Conservation (phyloP, 1,140 invertebrate genomes). For the Portunus trituberculatus region DNA sequence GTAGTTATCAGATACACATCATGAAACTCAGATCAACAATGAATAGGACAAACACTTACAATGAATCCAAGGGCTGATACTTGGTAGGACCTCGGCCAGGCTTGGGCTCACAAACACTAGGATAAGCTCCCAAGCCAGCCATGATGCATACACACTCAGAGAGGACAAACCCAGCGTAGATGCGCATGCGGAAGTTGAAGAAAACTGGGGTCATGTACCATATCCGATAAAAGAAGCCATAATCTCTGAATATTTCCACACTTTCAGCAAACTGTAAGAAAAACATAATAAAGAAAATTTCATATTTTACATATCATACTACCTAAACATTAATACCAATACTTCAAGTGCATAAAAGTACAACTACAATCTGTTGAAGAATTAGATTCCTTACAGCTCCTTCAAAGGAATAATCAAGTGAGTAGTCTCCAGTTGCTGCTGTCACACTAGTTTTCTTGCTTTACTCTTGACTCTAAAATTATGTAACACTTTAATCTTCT, state of each 20-base stretch:
- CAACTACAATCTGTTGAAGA: too few species aligned
- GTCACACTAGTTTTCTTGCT: too few species aligned
- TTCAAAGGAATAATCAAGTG: too few species aligned
- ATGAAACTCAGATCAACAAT: neutral
- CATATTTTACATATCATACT: too few species aligned
- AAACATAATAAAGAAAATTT: neutral
- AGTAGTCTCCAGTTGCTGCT: too few species aligned
- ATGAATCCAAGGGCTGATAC: slow-evolving; percentile 80
- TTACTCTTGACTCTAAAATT: too few species aligned
- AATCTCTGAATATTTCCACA: slow-evolving; percentile 85
- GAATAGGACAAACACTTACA: slow-evolving; percentile 81
- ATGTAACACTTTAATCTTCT: too few species aligned
- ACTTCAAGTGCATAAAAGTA: too few species aligned
- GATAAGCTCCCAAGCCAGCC: slow-evolving; percentile 95
- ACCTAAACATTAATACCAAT: too few species aligned
- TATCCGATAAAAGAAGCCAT: slow-evolving; percentile 87
- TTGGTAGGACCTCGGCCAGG: slow-evolving; percentile 91
- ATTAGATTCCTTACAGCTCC: too few species aligned
- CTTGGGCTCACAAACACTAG: slow-evolving; percentile 85
- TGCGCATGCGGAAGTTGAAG: slow-evolving; percentile 91
- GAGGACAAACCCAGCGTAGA: slow-evolving; percentile 93
- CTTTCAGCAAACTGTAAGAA: slow-evolving; percentile 86
- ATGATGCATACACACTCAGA: slow-evolving; percentile 96
- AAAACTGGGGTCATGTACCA: slow-evolving; percentile 94
- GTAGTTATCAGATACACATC: neutral